Evolutionary conservation across 1,140 invertebrate species (phyloP).

Genomic region (Drosophila ogumai): DNA sequence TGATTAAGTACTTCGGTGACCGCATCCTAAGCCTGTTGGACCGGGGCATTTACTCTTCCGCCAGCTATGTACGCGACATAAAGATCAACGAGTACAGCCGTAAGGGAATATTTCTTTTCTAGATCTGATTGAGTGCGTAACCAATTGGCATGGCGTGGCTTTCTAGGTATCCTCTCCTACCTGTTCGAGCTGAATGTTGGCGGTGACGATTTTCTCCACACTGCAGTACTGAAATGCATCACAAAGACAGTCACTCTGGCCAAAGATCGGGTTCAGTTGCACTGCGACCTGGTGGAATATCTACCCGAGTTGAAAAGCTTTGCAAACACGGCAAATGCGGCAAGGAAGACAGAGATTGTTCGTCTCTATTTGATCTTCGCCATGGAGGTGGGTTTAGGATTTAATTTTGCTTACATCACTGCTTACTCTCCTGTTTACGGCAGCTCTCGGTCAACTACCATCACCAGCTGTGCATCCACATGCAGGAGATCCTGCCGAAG

Average conservation of each 20-base stretch:
- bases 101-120: constrained; percentile 17
- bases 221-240: constrained; percentile 54
- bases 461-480: constrained; percentile 59
- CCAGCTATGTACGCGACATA: constrained; percentile 50
- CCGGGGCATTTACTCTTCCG: constrained; percentile 60
- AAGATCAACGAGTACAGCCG: constrained; percentile 72
- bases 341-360: constrained; percentile 54
- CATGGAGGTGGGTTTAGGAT: constrained; percentile 34
- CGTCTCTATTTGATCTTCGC: constrained; percentile 56
- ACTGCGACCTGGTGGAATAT: constrained; percentile 59
- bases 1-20: constrained; percentile 59
- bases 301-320: constrained; percentile 38
- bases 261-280: constrained; percentile 60
- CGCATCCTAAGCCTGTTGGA: constrained; percentile 53
- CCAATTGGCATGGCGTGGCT: neutral
- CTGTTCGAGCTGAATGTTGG: constrained; percentile 64
- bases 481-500: constrained; percentile 68
- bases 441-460: constrained; percentile 76
- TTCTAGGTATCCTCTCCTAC: constrained; percentile 57
- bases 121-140: neutral
- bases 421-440: neutral
- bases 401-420: neutral
- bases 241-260: constrained; percentile 58
- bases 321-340: constrained; percentile 10
- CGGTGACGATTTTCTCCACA: constrained; percentile 38